A percentile compares a stretch with the other conserved stretches of the same genome.
Conservation (phyloP, 2,113 vertebrate species). For the Epinephelus fuscoguttatus region DNA sequence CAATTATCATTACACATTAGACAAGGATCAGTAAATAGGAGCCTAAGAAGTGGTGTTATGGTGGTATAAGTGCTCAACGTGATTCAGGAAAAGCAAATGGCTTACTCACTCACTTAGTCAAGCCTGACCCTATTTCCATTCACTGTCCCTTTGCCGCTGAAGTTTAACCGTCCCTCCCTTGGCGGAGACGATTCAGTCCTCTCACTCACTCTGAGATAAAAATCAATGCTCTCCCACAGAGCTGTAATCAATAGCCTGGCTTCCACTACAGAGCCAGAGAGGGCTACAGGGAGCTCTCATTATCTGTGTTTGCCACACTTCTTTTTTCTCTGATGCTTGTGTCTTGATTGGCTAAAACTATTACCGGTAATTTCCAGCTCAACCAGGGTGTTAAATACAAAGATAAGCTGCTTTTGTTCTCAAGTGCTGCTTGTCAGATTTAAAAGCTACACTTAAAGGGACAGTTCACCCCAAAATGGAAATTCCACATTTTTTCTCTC, state of each 20-base stretch:
- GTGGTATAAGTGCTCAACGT: slow-evolving; percentile 15
- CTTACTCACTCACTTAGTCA: slow-evolving; percentile 43
- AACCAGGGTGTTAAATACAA: slow-evolving; percentile 5
- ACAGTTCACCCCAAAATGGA: too few relatives aligned
- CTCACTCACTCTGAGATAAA: slow-evolving; percentile 58
- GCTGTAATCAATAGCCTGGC: slow-evolving; percentile 66
- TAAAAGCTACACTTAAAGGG: not conserved
- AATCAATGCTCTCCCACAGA: slow-evolving; percentile 72
- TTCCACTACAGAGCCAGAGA: slow-evolving; percentile 43
- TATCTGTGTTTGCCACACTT: slow-evolving; percentile 47
- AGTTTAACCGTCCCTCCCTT: slow-evolving; percentile 42
- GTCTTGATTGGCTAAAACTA: slow-evolving; percentile 44
- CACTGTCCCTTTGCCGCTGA: slow-evolving; percentile 43
- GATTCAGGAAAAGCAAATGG: slow-evolving; percentile 37
- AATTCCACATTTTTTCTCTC: too few relatives aligned
- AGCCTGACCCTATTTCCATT: slow-evolving; percentile 52
- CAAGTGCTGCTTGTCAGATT: not conserved
- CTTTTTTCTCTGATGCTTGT: slow-evolving; percentile 33
- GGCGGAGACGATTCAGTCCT: slow-evolving; percentile 55
- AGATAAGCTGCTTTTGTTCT: not conserved
- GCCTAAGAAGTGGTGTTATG: slow-evolving; percentile 8
- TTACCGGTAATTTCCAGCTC: slow-evolving; percentile 34
- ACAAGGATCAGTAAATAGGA: not conserved
- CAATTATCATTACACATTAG: slow-evolving; percentile 2
- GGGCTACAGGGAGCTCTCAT: slow-evolving; percentile 48